Conservation (phyloP, 2,797 vertebrate species). For the Aphelocoma californica region DNA sequence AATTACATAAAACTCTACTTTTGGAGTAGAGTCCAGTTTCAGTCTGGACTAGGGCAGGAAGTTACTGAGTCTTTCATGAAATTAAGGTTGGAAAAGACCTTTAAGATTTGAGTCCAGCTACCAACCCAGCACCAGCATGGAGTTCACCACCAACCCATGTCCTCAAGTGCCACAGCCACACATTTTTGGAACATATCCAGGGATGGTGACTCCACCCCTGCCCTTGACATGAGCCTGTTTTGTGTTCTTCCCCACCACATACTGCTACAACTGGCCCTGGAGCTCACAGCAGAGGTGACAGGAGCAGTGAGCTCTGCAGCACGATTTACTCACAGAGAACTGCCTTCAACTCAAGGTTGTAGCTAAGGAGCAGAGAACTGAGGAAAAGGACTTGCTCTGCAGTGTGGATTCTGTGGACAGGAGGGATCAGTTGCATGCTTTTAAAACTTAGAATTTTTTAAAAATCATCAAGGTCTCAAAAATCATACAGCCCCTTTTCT, state of each 20-base stretch:
- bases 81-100: background rate
- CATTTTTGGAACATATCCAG: background rate
- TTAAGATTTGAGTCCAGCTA: background rate
- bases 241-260: background rate
- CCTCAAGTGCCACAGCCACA: background rate
- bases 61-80: background rate
- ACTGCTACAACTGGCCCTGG: background rate
- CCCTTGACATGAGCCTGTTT: background rate
- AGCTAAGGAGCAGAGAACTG: background rate
- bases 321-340: background rate
- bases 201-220: background rate
- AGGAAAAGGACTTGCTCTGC: background rate
- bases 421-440: background rate
- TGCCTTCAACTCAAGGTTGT: background rate
- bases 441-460: background rate
- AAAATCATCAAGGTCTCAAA: background rate
- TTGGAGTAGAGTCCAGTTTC: background rate
- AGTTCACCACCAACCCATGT: background rate
- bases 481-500: background rate
- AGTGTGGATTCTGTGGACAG: background rate
- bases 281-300: background rate
- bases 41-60: background rate
- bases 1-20: background rate
- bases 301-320: background rate
- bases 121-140: background rate